Conservation (phyloP, 1,140 invertebrate genomes). For the Medauroidea extradentata region DNA sequence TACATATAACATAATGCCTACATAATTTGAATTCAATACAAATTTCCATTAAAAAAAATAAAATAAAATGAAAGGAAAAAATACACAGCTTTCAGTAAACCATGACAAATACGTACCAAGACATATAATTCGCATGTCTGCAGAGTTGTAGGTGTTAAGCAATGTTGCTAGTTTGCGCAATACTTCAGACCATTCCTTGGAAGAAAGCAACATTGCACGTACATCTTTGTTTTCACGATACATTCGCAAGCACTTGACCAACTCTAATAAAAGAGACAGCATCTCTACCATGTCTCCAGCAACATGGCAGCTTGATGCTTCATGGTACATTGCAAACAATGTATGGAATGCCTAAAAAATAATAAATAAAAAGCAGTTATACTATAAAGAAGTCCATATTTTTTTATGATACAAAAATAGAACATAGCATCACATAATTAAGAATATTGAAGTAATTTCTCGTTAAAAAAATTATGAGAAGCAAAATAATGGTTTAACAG, state of each 20-base stretch:
- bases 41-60: too few species aligned
- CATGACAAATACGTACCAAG: constrained; percentile 60
- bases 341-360: constrained; percentile 72
- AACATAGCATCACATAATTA: too few species aligned
- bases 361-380: not conserved
- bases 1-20: too few species aligned
- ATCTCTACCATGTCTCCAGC: constrained; percentile 79
- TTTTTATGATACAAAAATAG: too few species aligned
- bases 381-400: too few species aligned
- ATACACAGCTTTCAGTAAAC: too few species aligned
- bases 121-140: constrained; percentile 72
- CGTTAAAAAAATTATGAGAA: too few species aligned
- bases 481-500: too few species aligned
- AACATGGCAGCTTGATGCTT: constrained; percentile 85
- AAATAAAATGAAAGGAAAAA: too few species aligned
- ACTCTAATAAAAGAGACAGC: constrained; percentile 67
- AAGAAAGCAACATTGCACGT: constrained; percentile 54
- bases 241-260: constrained; percentile 64
- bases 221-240: constrained; percentile 61
- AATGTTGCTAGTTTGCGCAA: constrained; percentile 79
- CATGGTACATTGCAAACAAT: constrained; percentile 89
- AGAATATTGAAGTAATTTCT: too few species aligned
- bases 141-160: constrained; percentile 86
- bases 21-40: too few species aligned
- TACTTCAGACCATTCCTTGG: constrained; percentile 82